Evolutionary conservation across 2,797 vertebrate genomes (phyloP).

Genomic region (Scolopax rusticola): DNA sequence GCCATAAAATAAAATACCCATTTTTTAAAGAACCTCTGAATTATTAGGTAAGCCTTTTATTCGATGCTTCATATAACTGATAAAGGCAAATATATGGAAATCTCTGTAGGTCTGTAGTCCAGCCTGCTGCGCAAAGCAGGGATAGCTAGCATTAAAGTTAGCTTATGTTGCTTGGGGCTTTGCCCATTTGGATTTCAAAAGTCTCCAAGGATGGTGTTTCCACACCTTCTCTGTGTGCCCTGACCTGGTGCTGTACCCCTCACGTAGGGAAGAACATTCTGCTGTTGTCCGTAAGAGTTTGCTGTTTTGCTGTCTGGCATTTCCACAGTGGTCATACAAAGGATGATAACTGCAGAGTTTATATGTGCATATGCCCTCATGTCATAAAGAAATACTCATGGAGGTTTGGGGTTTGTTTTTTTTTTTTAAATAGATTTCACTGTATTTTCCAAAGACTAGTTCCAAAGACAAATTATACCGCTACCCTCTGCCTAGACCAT

Average conservation of each 20-base stretch:
- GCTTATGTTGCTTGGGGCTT: background rate
- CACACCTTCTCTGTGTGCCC: background rate
- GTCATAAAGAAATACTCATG: background rate
- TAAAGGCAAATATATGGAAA: background rate
- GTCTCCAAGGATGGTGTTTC: background rate
- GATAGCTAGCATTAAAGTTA: background rate
- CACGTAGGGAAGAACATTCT: background rate
- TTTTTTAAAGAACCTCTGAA: background rate
- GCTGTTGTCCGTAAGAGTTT: background rate
- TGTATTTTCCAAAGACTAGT: background rate
- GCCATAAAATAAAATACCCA: background rate
- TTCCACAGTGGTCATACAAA: background rate
- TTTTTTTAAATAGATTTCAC: background rate
- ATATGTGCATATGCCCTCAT: background rate
- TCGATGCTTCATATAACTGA: background rate
- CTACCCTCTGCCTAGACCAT: background rate
- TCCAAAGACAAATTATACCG: background rate
- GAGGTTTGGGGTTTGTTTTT: background rate
- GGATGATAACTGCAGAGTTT: background rate
- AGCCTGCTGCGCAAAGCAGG: background rate
- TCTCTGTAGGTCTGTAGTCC: background rate
- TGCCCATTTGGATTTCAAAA: background rate
- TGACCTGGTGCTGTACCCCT: background rate
- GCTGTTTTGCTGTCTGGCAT: background rate
- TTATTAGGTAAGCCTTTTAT: background rate